Percentiles rank a stretch among this genome's conserved stretches.
Evolutionary conservation across 1,140 invertebrate genomes (phyloP).

Genomic region (Drosophila tsacasi): DNA sequence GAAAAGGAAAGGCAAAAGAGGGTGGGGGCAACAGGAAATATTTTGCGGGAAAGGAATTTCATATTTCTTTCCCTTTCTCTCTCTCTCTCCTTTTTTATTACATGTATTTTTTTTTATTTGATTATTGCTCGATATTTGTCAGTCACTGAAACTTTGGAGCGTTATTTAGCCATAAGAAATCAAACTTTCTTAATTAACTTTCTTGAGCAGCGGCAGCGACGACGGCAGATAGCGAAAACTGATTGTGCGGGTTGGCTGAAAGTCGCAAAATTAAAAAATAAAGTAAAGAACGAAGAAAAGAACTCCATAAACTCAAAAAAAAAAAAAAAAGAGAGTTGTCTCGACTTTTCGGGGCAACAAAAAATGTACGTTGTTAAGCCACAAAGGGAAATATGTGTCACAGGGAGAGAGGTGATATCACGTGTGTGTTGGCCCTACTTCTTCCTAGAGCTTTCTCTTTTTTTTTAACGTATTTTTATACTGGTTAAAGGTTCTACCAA

Average conservation of each 20-base stretch:
- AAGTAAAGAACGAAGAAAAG: not conserved
- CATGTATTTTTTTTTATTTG: slow-evolving; percentile 34
- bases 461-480: slow-evolving; percentile 9
- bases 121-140: slow-evolving; percentile 63
- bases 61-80: slow-evolving; percentile 33
- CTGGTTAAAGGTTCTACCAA: not conserved
- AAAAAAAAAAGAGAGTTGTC: slow-evolving; percentile 4
- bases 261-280: slow-evolving; percentile 46
- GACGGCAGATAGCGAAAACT: slow-evolving; percentile 10
- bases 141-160: slow-evolving; percentile 76
- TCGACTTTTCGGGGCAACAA: not conserved
- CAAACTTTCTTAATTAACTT: slow-evolving; percentile 83
- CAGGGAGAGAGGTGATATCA: slow-evolving; percentile 35
- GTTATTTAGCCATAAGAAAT: slow-evolving; percentile 83
- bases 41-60: slow-evolving; percentile 45
- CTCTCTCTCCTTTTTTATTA: slow-evolving; percentile 1
- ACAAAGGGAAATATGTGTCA: slow-evolving; percentile 45
- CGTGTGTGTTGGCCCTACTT: slow-evolving; percentile 24
- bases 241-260: slow-evolving; percentile 7
- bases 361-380: slow-evolving; percentile 30
- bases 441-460: slow-evolving; percentile 1
- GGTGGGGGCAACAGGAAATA: slow-evolving; percentile 40
- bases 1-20: not conserved
- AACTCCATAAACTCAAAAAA: slow-evolving; percentile 12
- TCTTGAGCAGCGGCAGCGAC: slow-evolving; percentile 56